phyloP scores from a whole-genome alignment of 1,140 invertebrate genomes.

The Telenomus remus region DNA sequence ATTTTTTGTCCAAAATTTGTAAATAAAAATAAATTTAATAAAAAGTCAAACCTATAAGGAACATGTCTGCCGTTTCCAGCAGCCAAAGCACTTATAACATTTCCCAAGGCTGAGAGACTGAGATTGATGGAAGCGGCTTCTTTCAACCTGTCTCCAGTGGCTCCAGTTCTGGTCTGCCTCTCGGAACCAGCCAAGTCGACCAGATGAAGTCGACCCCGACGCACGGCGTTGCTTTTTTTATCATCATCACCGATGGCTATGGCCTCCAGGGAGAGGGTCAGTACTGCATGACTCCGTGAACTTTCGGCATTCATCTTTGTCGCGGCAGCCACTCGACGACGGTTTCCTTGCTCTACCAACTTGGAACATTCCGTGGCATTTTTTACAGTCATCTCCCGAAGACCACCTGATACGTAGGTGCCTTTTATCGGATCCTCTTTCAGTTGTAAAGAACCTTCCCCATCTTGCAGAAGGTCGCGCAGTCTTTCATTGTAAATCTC shows the following conservation, averaged over 20 bases:
- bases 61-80: slow-evolving; percentile 93
- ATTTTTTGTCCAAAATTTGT: too few species aligned
- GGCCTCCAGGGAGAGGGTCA: slow-evolving; percentile 89
- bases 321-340: slow-evolving; percentile 83
- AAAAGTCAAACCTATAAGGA: slow-evolving; percentile 81
- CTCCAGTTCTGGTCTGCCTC: slow-evolving; percentile 89
- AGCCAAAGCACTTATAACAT: slow-evolving; percentile 95
- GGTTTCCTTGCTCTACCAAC: slow-evolving; percentile 85
- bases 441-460: slow-evolving; percentile 63
- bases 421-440: slow-evolving; percentile 70
- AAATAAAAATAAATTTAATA: too few species aligned
- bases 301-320: slow-evolving; percentile 92
- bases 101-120: slow-evolving; percentile 94
- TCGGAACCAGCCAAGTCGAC: slow-evolving; percentile 94
- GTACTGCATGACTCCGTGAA: slow-evolving; percentile 92
- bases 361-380: slow-evolving; percentile 83
- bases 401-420: slow-evolving; percentile 75
- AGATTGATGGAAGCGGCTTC: slow-evolving; percentile 97
- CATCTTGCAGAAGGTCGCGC: slow-evolving; percentile 83
- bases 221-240: slow-evolving; percentile 75
- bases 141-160: slow-evolving; percentile 89
- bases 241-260: slow-evolving; percentile 77
- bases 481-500: slow-evolving; percentile 96
- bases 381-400: slow-evolving; percentile 86
- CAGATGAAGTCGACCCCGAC: slow-evolving; percentile 90